A percentile compares a stretch with the other conserved stretches of the same genome.
Evolutionary conservation across 2,888 invertebrate genomes (phyloP).

Genomic region (Loripinus fragilis): DNA sequence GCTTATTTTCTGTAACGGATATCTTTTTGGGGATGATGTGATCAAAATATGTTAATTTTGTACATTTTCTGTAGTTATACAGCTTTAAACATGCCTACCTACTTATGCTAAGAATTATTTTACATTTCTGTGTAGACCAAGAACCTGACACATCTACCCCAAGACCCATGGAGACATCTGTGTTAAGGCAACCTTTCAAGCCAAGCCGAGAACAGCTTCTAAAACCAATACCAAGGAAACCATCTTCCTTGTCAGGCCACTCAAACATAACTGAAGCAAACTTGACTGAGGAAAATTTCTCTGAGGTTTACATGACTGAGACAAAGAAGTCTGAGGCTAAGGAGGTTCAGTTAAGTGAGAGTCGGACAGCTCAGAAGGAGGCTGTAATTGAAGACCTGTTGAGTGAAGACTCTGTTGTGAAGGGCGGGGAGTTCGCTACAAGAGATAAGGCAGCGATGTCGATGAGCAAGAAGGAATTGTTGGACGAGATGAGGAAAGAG

Average conservation of each 20-base stretch:
- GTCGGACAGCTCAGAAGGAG: not conserved
- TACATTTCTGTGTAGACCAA: not conserved
- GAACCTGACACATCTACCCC: not conserved
- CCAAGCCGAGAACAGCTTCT: not conserved
- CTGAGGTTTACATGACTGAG: too few relatives aligned
- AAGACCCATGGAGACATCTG: not conserved
- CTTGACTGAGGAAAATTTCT: too few relatives aligned
- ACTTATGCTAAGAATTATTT: too few relatives aligned
- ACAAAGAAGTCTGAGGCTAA: too few relatives aligned
- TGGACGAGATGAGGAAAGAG: constrained; percentile 74
- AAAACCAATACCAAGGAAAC: not conserved
- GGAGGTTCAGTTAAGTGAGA: too few relatives aligned
- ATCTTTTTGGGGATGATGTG: too few relatives aligned
- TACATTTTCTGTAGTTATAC: too few relatives aligned
- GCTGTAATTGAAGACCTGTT: constrained; percentile 2
- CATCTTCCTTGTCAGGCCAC: not conserved
- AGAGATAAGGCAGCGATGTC: constrained; percentile 12
- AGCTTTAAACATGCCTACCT: too few relatives aligned
- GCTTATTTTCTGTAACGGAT: too few relatives aligned
- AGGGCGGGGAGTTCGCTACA: constrained; percentile 7
- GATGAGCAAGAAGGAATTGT: constrained; percentile 72
- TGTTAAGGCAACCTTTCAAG: not conserved
- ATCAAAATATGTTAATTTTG: too few relatives aligned
- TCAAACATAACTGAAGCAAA: too few relatives aligned
- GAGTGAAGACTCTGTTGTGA: not conserved